Conservation (phyloP, 2,797 vertebrate species). For the Sebastes hubbsi region DNA sequence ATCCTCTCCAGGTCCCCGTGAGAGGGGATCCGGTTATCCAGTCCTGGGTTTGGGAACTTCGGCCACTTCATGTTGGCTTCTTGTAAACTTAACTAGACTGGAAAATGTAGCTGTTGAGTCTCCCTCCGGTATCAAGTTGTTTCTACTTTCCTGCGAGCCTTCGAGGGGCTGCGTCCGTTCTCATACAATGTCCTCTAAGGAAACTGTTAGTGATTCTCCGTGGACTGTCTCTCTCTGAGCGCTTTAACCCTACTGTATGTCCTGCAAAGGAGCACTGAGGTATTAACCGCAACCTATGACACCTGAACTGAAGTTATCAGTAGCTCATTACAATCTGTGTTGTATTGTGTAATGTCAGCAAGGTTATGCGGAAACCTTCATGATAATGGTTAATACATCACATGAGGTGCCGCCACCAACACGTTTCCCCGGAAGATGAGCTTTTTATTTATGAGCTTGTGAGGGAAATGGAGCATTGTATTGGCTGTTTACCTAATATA, state of each 20-base stretch:
- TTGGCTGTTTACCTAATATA: neutral
- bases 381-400: constrained; percentile 62
- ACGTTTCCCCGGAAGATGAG: neutral
- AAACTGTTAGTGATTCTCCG: neutral
- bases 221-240: constrained; percentile 5
- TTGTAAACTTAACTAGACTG: neutral
- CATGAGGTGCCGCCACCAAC: neutral
- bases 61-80: neutral
- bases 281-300: constrained; percentile 47
- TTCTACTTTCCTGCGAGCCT: neutral
- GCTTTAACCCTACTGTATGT: constrained; percentile 12
- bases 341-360: constrained; percentile 70
- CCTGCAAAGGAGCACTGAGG: neutral
- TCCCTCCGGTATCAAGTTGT: neutral
- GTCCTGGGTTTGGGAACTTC: constrained; percentile 84
- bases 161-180: neutral
- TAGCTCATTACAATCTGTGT: constrained; percentile 34
- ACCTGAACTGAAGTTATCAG: constrained; percentile 53
- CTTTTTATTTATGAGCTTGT: neutral
- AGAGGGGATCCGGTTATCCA: constrained; percentile 86
- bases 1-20: constrained; percentile 82
- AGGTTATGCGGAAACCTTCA: neutral
- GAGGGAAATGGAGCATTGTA: neutral
- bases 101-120: neutral
- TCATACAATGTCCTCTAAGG: neutral